A percentile compares a stretch with the other conserved stretches of the same genome.
Conservation (phyloP, 2,888 invertebrate species). For the Atrina japonica region DNA sequence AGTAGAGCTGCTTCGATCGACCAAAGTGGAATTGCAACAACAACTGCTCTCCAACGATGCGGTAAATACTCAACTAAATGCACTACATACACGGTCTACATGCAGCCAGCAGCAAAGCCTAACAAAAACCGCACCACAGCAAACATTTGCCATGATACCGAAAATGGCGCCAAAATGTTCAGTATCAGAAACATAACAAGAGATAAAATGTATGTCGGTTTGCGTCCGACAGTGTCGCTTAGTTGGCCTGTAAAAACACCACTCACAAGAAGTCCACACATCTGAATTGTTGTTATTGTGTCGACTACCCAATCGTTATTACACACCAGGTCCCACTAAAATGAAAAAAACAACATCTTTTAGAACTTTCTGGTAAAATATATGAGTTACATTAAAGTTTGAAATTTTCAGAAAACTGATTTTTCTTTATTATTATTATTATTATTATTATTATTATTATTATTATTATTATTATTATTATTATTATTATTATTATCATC, state of each 20-base stretch:
- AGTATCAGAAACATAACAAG: background rate
- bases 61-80: slow-evolving; percentile 50
- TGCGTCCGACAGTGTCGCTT: slow-evolving; percentile 25
- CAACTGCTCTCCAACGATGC: slow-evolving; percentile 40
- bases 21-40: slow-evolving; percentile 53
- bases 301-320: slow-evolving; percentile 45
- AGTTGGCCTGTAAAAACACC: slow-evolving; percentile 46
- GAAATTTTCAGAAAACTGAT: too few species aligned
- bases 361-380: too few species aligned
- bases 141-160: slow-evolving; percentile 64
- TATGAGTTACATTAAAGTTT: too few species aligned
- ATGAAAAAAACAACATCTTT: slow-evolving; percentile 1
- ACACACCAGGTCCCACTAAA: slow-evolving; percentile 54
- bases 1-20: slow-evolving; percentile 48
- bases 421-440: too few species aligned
- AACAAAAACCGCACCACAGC: slow-evolving; percentile 57
- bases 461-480: too few species aligned
- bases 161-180: slow-evolving; percentile 43
- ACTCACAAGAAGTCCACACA: slow-evolving; percentile 52
- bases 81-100: too few species aligned
- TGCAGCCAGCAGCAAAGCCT: too few species aligned
- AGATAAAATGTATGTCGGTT: slow-evolving; percentile 23
- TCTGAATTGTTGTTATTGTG: slow-evolving; percentile 51
- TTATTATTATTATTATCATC: too few species aligned
- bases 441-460: too few species aligned